A percentile compares a stretch with the other conserved stretches of the same genome.
Conservation (phyloP, 2,113 vertebrate species). For the Hydrolagus affinis region DNA sequence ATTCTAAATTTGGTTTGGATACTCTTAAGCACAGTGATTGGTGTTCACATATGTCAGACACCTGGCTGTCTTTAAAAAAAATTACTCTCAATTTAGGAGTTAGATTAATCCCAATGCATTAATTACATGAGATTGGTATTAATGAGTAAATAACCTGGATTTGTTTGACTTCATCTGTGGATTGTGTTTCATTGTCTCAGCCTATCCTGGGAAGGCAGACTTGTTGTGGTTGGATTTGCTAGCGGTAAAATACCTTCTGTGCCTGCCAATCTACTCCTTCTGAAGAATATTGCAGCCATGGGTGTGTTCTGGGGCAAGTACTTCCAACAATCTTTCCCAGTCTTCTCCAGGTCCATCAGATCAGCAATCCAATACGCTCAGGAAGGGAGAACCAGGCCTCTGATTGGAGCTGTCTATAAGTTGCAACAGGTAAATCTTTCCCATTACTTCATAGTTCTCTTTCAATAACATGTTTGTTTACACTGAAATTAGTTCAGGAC, state of each 20-base stretch:
- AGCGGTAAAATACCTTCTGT: conserved; percentile 40
- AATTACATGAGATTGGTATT: no score
- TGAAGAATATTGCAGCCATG: conserved; percentile 42
- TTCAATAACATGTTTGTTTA: neutral
- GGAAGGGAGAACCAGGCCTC: conserved; percentile 35
- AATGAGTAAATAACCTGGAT: conserved; percentile 16
- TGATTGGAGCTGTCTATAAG: conserved; percentile 30
- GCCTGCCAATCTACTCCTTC: conserved; percentile 40
- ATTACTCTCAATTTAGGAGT: no score
- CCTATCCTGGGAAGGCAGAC: conserved; percentile 44
- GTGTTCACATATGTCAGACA: no score
- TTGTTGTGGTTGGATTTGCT: conserved; percentile 41
- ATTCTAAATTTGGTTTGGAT: no score
- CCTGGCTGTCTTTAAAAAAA: no score
- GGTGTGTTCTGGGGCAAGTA: conserved; percentile 34
- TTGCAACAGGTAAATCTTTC: conserved; percentile 32
- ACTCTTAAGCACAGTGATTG: no score
- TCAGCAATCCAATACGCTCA: conserved; percentile 40
- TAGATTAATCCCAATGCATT: no score
- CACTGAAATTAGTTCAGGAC: neutral
- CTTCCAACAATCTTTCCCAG: conserved; percentile 18
- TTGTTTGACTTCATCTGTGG: neutral
- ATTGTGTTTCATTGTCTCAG: conserved; percentile 33
- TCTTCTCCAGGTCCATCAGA: conserved; percentile 40
- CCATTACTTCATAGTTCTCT: neutral